These are phyloP conservation scores for Hydraecia micacea DNA, from an alignment of 2,888 invertebrate genomes.

Conservation along the genomic window DNA sequence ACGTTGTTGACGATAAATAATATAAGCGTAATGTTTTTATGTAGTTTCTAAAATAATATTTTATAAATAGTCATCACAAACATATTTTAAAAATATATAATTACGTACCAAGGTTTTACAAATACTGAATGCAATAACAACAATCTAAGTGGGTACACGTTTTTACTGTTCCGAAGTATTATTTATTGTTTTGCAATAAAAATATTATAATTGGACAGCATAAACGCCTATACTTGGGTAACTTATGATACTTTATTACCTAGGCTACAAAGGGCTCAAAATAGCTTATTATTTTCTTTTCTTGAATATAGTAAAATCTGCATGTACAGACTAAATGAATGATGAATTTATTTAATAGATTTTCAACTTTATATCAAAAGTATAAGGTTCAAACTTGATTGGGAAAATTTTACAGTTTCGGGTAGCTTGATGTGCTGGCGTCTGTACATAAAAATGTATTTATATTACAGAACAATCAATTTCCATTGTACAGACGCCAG, in stretches of 20 bases:
- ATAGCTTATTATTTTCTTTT: background rate
- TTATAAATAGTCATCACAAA: constrained; percentile 8
- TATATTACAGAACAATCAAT: too few species aligned
- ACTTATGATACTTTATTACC: background rate
- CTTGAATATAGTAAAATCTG: background rate
- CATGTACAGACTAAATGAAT: too few species aligned
- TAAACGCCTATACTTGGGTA: background rate
- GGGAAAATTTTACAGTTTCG: too few species aligned
- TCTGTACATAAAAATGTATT: too few species aligned
- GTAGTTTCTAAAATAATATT: constrained; percentile 26
- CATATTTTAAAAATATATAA: constrained; percentile 22
- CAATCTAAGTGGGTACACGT: constrained; percentile 49
- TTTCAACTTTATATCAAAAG: too few species aligned
- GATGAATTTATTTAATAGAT: too few species aligned
- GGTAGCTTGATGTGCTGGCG: too few species aligned
- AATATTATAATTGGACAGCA: constrained; percentile 27
- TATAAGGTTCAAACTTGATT: too few species aligned
- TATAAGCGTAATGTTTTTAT: background rate
- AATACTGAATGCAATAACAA: constrained; percentile 51
- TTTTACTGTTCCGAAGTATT: constrained; percentile 38
- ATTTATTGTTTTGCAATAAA: constrained; percentile 42
- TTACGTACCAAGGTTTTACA: constrained; percentile 44
- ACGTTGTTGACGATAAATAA: background rate
- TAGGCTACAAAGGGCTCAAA: background rate
- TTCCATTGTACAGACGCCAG: too few species aligned